Evolutionary conservation across 2,113 vertebrate species (phyloP), one percentile per base, ranked within the genome.

Genomic region (Asarcornis scutulata): DNA sequence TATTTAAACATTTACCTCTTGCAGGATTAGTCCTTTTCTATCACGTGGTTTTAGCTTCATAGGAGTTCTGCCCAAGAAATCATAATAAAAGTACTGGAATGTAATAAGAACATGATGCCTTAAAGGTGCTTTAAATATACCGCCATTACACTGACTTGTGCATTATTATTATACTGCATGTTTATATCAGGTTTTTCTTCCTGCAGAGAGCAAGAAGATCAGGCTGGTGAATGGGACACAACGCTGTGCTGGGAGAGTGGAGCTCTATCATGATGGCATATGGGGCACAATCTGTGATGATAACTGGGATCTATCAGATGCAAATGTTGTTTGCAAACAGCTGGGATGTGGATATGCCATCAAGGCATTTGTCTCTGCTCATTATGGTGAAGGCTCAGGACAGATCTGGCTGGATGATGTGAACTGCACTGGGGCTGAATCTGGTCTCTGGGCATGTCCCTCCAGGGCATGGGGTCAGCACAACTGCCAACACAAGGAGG

Each of bases 211-310:
- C 79, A 94, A 86, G 32, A 95, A 73, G 11, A 90, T 98, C 32
- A 97, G 97, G 46, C 88, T 98, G 79, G 94, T 93, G 46, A 97
- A 97, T n/a, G 98, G 96, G 56, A 59, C 83, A 6, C 56, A 90
- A 9, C 97, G 63, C 29, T 98, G 98, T 2, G 95, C 97, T 20
- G 98, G 98, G 10, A 97, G 98, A 96, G 72, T 98, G 50, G 98
- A 98, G 34, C 12, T 98, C 81, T 96, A 97, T 38, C 97, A 97
- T 9, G 80, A 97, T 1, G 97, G 97, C 18, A 88, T 55, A 58
- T 98, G 98, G 98, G 98, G 98, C 46, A 97, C 97, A 38, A 8
- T 98, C 77, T 98, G 98, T 50, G 98, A 98, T 75, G 97, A 98
- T 71, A 85, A 90, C 82, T 98, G 98, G 98, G 97, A 98, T 86